Evolutionary conservation across 2,797 vertebrate genomes (phyloP).

Genomic region (Lutjanus argentimaculatus): DNA sequence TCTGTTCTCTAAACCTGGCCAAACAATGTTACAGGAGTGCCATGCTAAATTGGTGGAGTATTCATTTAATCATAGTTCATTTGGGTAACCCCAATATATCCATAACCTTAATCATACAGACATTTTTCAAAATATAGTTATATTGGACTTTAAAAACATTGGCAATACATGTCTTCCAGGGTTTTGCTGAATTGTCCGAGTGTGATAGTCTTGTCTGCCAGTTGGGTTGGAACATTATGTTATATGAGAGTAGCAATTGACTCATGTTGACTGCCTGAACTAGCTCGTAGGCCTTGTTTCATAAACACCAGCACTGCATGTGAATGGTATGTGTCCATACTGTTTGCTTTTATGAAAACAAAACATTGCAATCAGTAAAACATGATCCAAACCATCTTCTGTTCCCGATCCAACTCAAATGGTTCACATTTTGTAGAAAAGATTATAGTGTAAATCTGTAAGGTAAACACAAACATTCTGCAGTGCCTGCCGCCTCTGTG

Average conservation of each 20-base stretch:
- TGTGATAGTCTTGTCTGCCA: background rate
- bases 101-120: background rate
- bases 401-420: constrained; percentile 49
- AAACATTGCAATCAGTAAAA: constrained; percentile 59
- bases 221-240: background rate
- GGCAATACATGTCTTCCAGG: background rate
- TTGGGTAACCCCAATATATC: background rate
- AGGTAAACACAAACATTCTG: constrained; percentile 66
- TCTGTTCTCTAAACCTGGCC: background rate
- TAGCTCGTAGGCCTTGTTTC: constrained; percentile 16
- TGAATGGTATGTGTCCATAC: constrained; percentile 26
- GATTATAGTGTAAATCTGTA: constrained; percentile 61
- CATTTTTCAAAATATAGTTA: background rate
- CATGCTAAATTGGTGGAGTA: background rate
- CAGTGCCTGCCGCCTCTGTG: constrained; percentile 36
- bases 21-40: background rate
- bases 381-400: constrained; percentile 49
- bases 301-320: constrained; percentile 38
- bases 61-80: constrained; percentile 5
- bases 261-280: background rate
- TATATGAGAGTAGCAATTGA: background rate
- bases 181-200: background rate
- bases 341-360: constrained; percentile 56
- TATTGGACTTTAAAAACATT: background rate
- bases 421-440: constrained; percentile 53